Evolutionary conservation across 2,888 invertebrate species (phyloP).

Genomic region (Nymphalis polychloros): DNA sequence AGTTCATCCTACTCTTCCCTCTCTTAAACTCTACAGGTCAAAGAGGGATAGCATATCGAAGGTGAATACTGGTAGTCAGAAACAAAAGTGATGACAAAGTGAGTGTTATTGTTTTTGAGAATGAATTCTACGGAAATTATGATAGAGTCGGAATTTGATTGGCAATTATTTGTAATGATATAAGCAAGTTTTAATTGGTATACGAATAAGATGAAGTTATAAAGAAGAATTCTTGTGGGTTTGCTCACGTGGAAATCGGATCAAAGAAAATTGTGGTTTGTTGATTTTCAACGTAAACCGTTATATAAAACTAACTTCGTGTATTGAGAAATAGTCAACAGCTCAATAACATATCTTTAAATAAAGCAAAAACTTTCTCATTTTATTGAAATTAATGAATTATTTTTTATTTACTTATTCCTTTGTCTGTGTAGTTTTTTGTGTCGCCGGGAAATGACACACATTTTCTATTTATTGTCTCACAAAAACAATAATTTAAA

Average conservation of each 20-base stretch:
- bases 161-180: background rate
- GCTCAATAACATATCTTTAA: too few relatives aligned
- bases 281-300: too few relatives aligned
- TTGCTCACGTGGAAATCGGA: background rate
- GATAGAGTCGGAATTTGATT: conserved; percentile 7
- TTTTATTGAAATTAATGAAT: too few relatives aligned
- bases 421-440: too few relatives aligned
- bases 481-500: too few relatives aligned
- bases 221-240: background rate
- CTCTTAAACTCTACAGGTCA: background rate
- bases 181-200: conserved; percentile 13
- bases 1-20: background rate
- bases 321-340: too few relatives aligned
- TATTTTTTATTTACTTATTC: too few relatives aligned
- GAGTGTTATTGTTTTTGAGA: background rate
- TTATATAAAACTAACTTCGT: too few relatives aligned
- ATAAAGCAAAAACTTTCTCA: too few relatives aligned
- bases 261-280: too few relatives aligned
- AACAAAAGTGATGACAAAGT: conserved; percentile 17
- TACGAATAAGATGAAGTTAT: conserved; percentile 2
- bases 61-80: conserved; percentile 5
- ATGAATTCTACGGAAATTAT: background rate
- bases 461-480: too few relatives aligned
- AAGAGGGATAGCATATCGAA: conserved; percentile 8
- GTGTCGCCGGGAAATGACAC: too few relatives aligned